Conservation (phyloP, 37 sponge, comb jelly and placozoan genomes). For the Petrosia ficiformis region DNA sequence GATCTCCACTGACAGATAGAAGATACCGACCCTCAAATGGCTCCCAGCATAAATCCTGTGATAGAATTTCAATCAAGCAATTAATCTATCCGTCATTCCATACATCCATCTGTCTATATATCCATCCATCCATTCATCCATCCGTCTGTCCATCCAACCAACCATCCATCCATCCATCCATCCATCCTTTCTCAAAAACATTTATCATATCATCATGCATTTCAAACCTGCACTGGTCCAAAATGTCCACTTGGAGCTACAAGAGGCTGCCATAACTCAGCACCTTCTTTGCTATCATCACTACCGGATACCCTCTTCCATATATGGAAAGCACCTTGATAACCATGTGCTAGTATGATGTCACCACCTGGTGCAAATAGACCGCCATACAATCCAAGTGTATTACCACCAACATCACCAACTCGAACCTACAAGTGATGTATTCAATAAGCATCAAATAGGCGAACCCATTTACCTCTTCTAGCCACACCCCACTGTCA, state of each 20-base stretch:
- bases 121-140: no score
- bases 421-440: conserved; percentile 56
- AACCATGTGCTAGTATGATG: conserved; percentile 79
- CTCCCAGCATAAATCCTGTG: conserved; percentile 70
- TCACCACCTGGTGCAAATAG: conserved; percentile 62
- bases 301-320: conserved; percentile 53
- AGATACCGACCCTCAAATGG: conserved; percentile 64
- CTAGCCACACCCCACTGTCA: conserved; percentile 79
- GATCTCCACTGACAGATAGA: conserved; percentile 73
- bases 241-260: conserved; percentile 77
- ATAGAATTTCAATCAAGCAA: background rate
- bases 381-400: conserved; percentile 87
- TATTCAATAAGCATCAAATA: background rate
- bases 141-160: no score
- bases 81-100: no score
- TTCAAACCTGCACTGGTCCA: conserved; percentile 54
- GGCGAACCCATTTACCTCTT: conserved; percentile 39
- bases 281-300: background rate
- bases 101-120: no score
- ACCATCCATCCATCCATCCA: no score
- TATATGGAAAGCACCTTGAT: conserved; percentile 87
- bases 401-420: conserved; percentile 93
- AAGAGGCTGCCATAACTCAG: conserved; percentile 60
- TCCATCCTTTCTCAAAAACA: no score
- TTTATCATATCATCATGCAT: background rate